Evolutionary conservation across 23 tunicate species (phyloP).

Genomic region (Halocynthia roretzi): DNA sequence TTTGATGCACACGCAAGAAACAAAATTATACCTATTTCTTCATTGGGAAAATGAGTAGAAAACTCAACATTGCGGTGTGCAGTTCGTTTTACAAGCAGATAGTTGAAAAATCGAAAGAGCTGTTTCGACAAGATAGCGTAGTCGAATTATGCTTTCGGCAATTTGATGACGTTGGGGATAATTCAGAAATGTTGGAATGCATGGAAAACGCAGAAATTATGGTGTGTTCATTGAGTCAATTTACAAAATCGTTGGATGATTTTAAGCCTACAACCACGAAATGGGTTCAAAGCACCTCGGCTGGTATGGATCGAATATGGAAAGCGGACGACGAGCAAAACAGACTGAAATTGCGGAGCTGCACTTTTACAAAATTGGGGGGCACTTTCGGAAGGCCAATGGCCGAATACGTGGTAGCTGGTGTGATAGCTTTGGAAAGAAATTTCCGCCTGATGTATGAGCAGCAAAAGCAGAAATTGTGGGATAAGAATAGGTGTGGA

Average conservation of each 20-base stretch:
- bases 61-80: no score
- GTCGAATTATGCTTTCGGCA: no score
- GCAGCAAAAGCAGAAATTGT: slow-evolving; percentile 9
- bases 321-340: neutral
- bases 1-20: no score
- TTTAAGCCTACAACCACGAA: slow-evolving; percentile 1
- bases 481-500: neutral
- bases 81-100: no score
- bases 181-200: neutral
- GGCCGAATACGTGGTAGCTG: slow-evolving; percentile 32
- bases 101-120: no score
- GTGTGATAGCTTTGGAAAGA: slow-evolving; percentile 36
- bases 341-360: neutral
- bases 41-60: no score
- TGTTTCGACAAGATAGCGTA: no score
- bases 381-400: slow-evolving; percentile 7
- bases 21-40: no score
- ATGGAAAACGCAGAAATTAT: neutral
- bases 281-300: slow-evolving; percentile 43
- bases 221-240: neutral
- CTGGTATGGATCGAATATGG: slow-evolving; percentile 16
- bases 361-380: slow-evolving; percentile 17
- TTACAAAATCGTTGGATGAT: neutral
- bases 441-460: slow-evolving; percentile 7
- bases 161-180: neutral